These are phyloP conservation scores for Silurus asotus DNA, from an alignment of 2,113 vertebrate genomes.

Conservation along the genomic window DNA sequence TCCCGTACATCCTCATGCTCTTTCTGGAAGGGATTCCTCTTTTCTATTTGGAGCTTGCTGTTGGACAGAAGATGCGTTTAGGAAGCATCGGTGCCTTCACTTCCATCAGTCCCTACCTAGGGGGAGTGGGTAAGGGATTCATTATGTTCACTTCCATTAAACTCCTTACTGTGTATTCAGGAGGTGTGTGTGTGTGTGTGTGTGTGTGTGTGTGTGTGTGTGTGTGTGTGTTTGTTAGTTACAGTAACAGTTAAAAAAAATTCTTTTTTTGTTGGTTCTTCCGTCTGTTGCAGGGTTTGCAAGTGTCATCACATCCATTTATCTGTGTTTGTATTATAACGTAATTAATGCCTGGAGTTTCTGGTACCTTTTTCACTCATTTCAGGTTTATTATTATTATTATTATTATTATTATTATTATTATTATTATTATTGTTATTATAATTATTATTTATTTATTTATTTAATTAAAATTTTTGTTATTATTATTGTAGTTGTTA, in stretches of 20 bases:
- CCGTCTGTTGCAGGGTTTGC: constrained; percentile 75
- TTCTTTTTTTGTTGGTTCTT: not conserved
- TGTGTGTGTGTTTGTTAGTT: not conserved
- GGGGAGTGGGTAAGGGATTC: constrained; percentile 80
- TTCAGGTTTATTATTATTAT: constrained; percentile 78
- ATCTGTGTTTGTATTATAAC: constrained; percentile 92
- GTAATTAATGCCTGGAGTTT: constrained; percentile 92
- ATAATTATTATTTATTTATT: not conserved
- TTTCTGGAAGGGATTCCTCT: constrained; percentile 86
- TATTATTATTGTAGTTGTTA: not conserved
- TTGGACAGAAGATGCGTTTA: constrained; percentile 89
- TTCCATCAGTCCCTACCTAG: constrained; percentile 85
- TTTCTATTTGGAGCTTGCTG: constrained; percentile 86
- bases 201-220: no score
- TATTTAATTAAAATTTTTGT: no score
- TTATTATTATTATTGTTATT: not conserved
- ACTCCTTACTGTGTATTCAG: constrained; percentile 83
- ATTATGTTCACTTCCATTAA: constrained; percentile 67
- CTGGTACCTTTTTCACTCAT: constrained; percentile 97
- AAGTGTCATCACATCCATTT: constrained; percentile 84
- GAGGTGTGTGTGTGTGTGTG: not conserved
- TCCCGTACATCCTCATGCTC: constrained; percentile 89
- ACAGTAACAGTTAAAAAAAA: not conserved
- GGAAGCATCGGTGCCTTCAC: constrained; percentile 90
- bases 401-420: constrained; percentile 14